Percentiles rank a stretch among this genome's conserved stretches.
Conservation (phyloP, 2,113 vertebrate genomes). For the Hoplias malabaricus region DNA sequence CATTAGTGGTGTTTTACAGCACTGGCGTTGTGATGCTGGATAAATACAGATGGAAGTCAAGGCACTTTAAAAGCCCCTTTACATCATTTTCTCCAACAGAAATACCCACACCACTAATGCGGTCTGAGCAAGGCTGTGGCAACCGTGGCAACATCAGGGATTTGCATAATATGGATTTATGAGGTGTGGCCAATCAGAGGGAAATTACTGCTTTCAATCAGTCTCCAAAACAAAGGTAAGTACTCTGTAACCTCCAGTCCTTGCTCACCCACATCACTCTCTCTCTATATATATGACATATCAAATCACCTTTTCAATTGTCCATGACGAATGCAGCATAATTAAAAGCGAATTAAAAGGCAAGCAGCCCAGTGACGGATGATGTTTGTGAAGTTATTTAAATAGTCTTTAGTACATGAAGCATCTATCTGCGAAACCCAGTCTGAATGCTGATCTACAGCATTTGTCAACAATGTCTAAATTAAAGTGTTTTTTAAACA, state of each 20-base stretch:
- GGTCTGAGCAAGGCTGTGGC: background rate
- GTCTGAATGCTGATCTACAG: background rate
- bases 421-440: background rate
- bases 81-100: background rate
- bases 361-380: background rate
- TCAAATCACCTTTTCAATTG: slow-evolving; percentile 15
- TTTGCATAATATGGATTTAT: slow-evolving; percentile 22
- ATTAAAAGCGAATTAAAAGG: slow-evolving; percentile 32
- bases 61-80: slow-evolving; percentile 25
- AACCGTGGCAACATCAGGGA: background rate
- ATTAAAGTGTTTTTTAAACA: background rate
- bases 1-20: slow-evolving; percentile 10
- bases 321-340: slow-evolving; percentile 8
- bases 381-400: background rate
- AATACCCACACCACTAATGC: background rate
- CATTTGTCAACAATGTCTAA: background rate
- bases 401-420: background rate
- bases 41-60: slow-evolving; percentile 1
- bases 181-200: slow-evolving; percentile 11
- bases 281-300: background rate
- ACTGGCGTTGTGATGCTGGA: slow-evolving; percentile 10
- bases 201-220: slow-evolving; percentile 32
- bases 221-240: slow-evolving; percentile 11
- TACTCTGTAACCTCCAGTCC: background rate
- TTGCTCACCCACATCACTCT: background rate